Evolutionary conservation across 2,797 vertebrate genomes (phyloP).

Genomic region (Coendou prehensilis): DNA sequence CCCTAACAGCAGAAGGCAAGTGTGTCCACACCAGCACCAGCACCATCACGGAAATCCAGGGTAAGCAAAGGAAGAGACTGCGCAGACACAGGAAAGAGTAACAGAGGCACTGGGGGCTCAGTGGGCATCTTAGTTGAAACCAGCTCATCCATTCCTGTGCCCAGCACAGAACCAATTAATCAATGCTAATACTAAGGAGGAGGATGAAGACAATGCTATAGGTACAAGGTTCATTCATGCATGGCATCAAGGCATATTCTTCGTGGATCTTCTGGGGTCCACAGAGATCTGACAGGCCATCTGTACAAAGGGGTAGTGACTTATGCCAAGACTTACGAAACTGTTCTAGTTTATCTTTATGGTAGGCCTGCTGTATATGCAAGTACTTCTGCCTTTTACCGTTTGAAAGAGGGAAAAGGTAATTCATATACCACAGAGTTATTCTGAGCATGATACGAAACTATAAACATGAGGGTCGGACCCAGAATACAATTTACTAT

Average conservation of each 20-base stretch:
- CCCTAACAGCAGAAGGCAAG: neutral
- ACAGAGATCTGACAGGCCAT: slow-evolving; percentile 30
- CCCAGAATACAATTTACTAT: neutral
- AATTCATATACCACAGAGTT: neutral
- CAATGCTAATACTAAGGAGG: neutral
- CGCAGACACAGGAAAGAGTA: slow-evolving; percentile 12
- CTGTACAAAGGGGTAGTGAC: neutral
- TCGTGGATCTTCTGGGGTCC: neutral
- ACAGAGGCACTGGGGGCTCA: neutral
- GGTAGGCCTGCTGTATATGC: neutral
- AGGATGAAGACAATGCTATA: neutral
- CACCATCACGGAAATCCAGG: neutral
- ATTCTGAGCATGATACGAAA: neutral
- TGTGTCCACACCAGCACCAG: neutral
- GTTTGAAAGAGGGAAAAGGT: neutral
- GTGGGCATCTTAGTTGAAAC: neutral
- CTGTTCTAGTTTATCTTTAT: neutral
- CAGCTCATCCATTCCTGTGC: neutral
- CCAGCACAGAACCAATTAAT: neutral
- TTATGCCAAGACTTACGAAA: neutral
- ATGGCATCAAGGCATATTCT: neutral
- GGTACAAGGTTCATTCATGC: neutral
- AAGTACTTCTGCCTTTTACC: neutral
- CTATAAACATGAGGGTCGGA: neutral
- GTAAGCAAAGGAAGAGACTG: slow-evolving; percentile 9